A percentile compares a stretch with the other conserved stretches of the same genome.
Evolutionary conservation across 1,140 invertebrate genomes (phyloP).

Genomic region (Hyles euphorbiae): DNA sequence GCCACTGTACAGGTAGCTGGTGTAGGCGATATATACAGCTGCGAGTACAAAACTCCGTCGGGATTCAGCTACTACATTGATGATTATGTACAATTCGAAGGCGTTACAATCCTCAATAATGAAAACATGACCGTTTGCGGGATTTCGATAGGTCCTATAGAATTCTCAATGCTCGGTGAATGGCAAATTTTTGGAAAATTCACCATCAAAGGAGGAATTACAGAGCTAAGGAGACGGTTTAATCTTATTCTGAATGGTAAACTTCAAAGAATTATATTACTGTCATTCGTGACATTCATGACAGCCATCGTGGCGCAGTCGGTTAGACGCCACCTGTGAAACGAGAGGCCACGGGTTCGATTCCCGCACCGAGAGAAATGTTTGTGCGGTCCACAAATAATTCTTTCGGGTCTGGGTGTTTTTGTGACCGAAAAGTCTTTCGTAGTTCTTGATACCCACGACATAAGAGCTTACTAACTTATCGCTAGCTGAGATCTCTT

Average conservation of each 20-base stretch:
- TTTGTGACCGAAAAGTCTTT: too few species aligned
- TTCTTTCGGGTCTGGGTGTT: too few species aligned
- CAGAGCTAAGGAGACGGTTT: slow-evolving; percentile 16
- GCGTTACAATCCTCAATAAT: slow-evolving; percentile 7
- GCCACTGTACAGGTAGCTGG: slow-evolving; percentile 11
- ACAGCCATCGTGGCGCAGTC: too few species aligned
- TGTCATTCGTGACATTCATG: too few species aligned
- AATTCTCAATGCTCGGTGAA: slow-evolving; percentile 16
- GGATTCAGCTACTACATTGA: slow-evolving; percentile 7
- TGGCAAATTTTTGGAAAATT: slow-evolving; percentile 30
- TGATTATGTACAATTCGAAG: background rate
- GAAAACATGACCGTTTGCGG: slow-evolving; percentile 1
- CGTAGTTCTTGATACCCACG: too few species aligned
- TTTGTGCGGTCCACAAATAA: too few species aligned
- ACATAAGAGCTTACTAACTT: too few species aligned
- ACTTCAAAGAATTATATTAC: background rate
- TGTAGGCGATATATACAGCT: slow-evolving; percentile 14
- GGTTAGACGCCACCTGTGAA: too few species aligned
- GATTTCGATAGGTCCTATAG: slow-evolving; percentile 18
- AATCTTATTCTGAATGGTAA: slow-evolving; percentile 25
- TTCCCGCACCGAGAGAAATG: too few species aligned
- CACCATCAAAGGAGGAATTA: slow-evolving; percentile 15
- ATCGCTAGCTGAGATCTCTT: too few species aligned
- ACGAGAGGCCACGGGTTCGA: too few species aligned
- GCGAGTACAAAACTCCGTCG: slow-evolving; percentile 16